phyloP scores from a whole-genome alignment of 35 echinoderm and acorn worm species.

The Ophioderma brevispina region DNA sequence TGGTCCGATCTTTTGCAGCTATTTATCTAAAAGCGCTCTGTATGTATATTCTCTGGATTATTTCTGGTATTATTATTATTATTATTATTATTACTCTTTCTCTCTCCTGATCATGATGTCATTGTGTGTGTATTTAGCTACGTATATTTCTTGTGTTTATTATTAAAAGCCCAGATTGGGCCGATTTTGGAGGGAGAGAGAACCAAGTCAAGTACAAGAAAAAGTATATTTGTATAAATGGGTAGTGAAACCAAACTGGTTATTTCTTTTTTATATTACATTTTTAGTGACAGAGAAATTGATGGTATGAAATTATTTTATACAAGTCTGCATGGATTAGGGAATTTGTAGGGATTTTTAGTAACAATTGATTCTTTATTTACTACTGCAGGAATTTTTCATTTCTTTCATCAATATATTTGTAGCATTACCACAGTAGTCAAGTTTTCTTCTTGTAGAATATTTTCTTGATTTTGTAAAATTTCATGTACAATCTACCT shows the following conservation, averaged over 20 bases:
- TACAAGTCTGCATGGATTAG: background rate
- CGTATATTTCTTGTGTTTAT: conserved; percentile 2
- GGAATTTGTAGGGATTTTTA: background rate
- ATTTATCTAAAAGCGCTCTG: background rate
- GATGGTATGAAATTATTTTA: background rate
- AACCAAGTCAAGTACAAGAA: background rate
- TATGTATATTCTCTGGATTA: conserved; percentile 15
- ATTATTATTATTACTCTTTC: background rate
- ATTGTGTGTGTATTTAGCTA: conserved; percentile 10
- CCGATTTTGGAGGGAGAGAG: conserved; percentile 4
- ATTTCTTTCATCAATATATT: background rate
- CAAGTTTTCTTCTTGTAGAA: background rate
- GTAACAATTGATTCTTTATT: background rate
- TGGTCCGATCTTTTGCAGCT: conserved; percentile 3
- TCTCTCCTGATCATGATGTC: background rate
- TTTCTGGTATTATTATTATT: background rate
- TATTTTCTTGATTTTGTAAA: background rate
- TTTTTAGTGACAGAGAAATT: background rate
- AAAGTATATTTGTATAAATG: background rate
- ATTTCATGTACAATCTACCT: background rate
- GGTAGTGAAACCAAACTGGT: background rate
- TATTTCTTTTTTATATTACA: background rate
- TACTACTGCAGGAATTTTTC: background rate
- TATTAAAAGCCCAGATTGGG: background rate
- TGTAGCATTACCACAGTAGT: background rate